A percentile compares a stretch with the other conserved stretches of the same genome.
phyloP scores from a whole-genome alignment of 2,888 invertebrate genomes.

The Stramonita haemastoma region DNA sequence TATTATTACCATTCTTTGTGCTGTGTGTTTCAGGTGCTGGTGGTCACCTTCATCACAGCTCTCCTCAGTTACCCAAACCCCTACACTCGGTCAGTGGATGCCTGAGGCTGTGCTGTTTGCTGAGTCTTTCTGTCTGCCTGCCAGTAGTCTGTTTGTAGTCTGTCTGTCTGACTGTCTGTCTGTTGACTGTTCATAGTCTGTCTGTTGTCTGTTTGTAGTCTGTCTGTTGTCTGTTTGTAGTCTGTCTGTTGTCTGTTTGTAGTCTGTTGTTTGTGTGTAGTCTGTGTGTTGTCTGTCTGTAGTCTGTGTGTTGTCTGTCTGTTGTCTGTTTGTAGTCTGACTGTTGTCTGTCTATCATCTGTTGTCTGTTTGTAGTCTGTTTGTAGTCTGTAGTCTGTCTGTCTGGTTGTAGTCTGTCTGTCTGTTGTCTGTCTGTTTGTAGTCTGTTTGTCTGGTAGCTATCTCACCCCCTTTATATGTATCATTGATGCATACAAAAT shows the following conservation, averaged over 20 bases:
- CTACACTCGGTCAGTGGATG: constrained; percentile 83
- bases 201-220: neutral
- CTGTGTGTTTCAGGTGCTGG: constrained; percentile 81
- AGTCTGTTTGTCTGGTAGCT: neutral
- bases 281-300: too few relatives aligned
- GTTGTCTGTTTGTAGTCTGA: neutral
- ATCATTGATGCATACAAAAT: neutral
- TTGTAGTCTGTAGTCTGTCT: neutral
- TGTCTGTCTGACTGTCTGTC: neutral
- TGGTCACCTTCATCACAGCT: constrained; percentile 93
- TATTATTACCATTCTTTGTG: too few relatives aligned
- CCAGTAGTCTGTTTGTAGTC: neutral
- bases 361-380: neutral
- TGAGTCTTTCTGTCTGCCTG: too few relatives aligned
- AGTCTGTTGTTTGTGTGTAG: too few relatives aligned
- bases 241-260: neutral
- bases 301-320: neutral
- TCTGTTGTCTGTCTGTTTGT: neutral
- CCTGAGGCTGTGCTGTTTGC: neutral
- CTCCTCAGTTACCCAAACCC: constrained; percentile 97
- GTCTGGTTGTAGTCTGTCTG: neutral
- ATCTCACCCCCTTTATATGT: neutral
- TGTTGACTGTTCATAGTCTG: too few relatives aligned
- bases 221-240: constrained; percentile 3
- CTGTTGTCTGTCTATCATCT: too few relatives aligned